phyloP scores from a whole-genome alignment of 2,113 vertebrate species.

The Verasper variegatus region DNA sequence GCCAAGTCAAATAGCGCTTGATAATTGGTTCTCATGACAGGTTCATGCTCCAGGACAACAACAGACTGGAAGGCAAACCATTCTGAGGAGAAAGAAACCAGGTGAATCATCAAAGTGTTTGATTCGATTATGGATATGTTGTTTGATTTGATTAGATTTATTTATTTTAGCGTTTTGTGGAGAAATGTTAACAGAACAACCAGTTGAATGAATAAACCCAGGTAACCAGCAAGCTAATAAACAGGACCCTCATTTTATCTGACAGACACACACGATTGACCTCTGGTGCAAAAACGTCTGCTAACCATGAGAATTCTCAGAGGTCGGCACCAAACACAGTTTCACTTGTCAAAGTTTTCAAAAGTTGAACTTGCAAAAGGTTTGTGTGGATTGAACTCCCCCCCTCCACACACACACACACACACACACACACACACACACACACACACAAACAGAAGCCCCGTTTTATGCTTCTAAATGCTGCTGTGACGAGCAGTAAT shows the following conservation, averaged over 20 bases:
- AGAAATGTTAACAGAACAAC: neutral
- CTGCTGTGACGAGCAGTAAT: neutral
- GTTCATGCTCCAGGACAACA: too few relatives aligned
- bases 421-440: too few relatives aligned
- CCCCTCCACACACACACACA: too few relatives aligned
- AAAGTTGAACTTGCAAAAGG: neutral
- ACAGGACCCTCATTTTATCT: neutral
- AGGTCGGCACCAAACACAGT: neutral
- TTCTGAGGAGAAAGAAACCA: too few relatives aligned
- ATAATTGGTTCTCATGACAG: too few relatives aligned
- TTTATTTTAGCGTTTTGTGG: neutral
- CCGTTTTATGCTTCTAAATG: neutral
- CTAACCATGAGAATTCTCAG: neutral
- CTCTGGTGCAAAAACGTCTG: neutral
- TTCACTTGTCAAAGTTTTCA: neutral
- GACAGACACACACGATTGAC: neutral
- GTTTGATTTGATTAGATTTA: too few relatives aligned
- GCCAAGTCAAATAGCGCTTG: too few relatives aligned
- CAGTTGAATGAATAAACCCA: neutral
- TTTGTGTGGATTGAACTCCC: neutral
- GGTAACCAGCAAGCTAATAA: neutral
- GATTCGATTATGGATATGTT: too few relatives aligned
- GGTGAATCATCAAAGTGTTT: too few relatives aligned
- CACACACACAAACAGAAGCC: too few relatives aligned
- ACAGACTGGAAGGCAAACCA: too few relatives aligned